These are phyloP conservation scores for Myiothlypis coronata DNA, from an alignment of 2,797 vertebrate genomes.

Conservation along the genomic window DNA sequence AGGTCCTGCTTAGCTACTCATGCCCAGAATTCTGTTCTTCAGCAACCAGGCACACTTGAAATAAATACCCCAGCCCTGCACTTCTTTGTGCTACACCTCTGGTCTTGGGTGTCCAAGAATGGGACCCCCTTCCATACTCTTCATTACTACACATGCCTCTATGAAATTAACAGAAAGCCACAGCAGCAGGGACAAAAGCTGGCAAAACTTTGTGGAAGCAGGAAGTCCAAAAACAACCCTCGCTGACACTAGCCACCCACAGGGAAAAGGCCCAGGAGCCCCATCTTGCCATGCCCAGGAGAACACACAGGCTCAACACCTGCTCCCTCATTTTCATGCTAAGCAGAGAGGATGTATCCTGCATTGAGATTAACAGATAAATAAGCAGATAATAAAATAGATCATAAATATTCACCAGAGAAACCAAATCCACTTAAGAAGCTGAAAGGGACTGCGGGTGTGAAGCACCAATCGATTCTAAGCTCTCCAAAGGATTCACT, in stretches of 20 bases:
- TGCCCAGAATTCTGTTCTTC: neutral
- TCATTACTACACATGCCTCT: neutral
- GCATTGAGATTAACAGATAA: neutral
- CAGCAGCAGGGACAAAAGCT: neutral
- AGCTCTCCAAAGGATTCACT: conserved; percentile 34
- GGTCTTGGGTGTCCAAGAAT: neutral
- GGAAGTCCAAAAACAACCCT: neutral
- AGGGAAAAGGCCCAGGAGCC: neutral
- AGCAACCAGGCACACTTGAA: neutral
- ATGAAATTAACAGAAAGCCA: neutral
- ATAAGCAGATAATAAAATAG: conserved; percentile 26
- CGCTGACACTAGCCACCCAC: neutral
- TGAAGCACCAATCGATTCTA: conserved; percentile 28
- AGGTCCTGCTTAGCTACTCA: neutral
- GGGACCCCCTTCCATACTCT: neutral
- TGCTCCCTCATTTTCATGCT: neutral
- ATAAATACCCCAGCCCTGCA: neutral
- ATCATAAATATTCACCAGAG: conserved; percentile 18
- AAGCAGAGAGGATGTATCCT: neutral
- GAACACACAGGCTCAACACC: neutral
- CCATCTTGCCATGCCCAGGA: neutral
- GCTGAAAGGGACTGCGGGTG: neutral
- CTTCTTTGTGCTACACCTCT: neutral
- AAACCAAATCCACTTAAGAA: conserved; percentile 45
- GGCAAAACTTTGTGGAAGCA: neutral